Base-by-base conservation (phyloP, 2,797 vertebrate species). In the Podarcis siculus region DNA sequence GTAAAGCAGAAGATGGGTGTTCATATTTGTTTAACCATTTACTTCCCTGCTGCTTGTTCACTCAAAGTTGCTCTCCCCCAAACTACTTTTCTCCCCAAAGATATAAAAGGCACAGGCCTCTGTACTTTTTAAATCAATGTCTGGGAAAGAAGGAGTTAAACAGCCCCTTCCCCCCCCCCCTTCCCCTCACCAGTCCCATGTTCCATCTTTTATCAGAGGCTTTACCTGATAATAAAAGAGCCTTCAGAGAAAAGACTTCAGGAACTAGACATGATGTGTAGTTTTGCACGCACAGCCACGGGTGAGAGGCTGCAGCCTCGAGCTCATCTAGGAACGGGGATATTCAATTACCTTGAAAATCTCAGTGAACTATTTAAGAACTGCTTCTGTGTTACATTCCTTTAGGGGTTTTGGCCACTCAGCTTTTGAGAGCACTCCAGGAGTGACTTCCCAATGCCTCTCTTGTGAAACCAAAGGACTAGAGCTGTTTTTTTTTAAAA, bases 361-460 rank as follows among this genome's bases (percentile, higher is more conserved):
- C 67, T 92, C 78, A 91, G 92, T 81, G 39, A 12, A 75, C 19
- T 9, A 66, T 85, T 90, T 89, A 58, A 89, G 80, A 79, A 86
- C 82, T 87, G 30, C 7, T 21, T 89, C 21, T 86, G 32, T 42
- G 76, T 58, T 5, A 17, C 80, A n/a, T 78, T 88, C 72, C 69
- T 72, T 75, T 3, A 13, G 17, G 12, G 49, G 49, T 55, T 55
- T 55, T 55, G 49, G 3, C 13, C 13, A 15, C 49, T 55, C 64
- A 73, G 25, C 78, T 61, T 88, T 71, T n/a, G 32, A 71, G 84
- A 71, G 86, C 82, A 32, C 0, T 19, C 58, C 30, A 39, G 37
- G 80, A 66, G 1, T 25, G 4, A 5, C 8, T 86, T 66, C 1
- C 75, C 79, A 37, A 1, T 8, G 4, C 45, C 55, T 67, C 55